Base-by-base conservation (phyloP, 2,113 vertebrate genomes). In the Poecilia latipinna region DNA sequence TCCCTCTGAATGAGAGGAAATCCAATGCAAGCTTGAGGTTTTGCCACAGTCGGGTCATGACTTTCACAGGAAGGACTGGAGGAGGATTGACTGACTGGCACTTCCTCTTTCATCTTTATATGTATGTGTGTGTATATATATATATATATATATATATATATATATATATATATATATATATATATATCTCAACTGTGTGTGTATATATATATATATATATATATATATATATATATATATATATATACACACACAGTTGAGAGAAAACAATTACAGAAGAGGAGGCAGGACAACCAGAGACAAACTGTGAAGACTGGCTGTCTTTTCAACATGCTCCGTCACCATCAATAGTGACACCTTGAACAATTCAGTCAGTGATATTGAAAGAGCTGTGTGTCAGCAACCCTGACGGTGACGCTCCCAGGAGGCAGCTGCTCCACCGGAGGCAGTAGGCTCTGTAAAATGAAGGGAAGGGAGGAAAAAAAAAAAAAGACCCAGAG, bases 331-430 rank as follows among this genome's bases (percentile, higher is more conserved):
- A 72, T 80, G 75, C 89, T 61, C 79, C 86, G 88, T 93, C 86
- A 86, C 92, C 83, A 90, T 93, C 91, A 89, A 89, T 84, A 90
- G 86, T 88, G 92, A 91, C 92, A 94, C 88, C 90, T 93, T 91
- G 90, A 92, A 92, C 91, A 91, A 89, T 91, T 85, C 86, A 87
- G 84, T 91, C 86, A 73, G 90, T 90, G 89, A 94, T 93, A 90
- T 92, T 91, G 90, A 91, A 93, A 91, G 91, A 84, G 87, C 79
- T 85, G 78, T 61, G 85, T 92, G 91, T 93, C 91, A 92, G 91
- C 90, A 91, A 84, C 83, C 80, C 77, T 82, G 79, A 78, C 75
- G 65, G 80, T 86, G 88, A 87, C 80, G 81, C 75, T 91, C 91
- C 90, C 91, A 88, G 83, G 89, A 91, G 91, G 88, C 87, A 86